These are phyloP conservation scores for Theretra japonica DNA, from an alignment of 2,888 invertebrate genomes.

Conservation along the genomic window DNA sequence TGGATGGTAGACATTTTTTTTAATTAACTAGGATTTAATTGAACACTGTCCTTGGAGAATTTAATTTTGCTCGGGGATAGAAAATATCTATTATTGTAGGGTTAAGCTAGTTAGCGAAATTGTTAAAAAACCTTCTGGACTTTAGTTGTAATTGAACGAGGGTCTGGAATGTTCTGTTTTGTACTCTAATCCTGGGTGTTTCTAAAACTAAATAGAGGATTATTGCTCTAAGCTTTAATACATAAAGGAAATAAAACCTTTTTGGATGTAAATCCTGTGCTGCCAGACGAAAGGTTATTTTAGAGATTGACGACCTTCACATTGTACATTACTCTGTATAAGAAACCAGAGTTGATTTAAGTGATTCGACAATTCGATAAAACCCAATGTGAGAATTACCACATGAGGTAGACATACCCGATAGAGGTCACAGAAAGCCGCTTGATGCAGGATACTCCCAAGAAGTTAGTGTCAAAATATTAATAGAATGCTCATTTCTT, in stretches of 20 bases:
- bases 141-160: not conserved
- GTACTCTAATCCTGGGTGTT: not conserved
- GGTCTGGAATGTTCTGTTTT: not conserved
- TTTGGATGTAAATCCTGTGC: not conserved
- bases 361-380: too few relatives aligned
- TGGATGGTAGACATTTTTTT: not conserved
- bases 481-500: too few relatives aligned
- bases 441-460: too few relatives aligned
- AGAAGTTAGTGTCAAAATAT: too few relatives aligned
- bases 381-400: too few relatives aligned
- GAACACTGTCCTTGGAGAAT: slow-evolving; percentile 6
- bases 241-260: not conserved
- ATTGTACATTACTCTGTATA: too few relatives aligned
- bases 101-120: not conserved
- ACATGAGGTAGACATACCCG: too few relatives aligned
- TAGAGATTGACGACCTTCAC: too few relatives aligned
- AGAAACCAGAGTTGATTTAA: too few relatives aligned
- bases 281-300: too few relatives aligned
- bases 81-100: slow-evolving; percentile 10
- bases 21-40: slow-evolving; percentile 14
- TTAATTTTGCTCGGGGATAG: not conserved
- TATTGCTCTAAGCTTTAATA: not conserved
- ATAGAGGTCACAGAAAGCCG: too few relatives aligned
- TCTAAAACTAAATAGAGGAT: slow-evolving; percentile 1
- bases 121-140: not conserved